These are phyloP conservation scores for Mormyrus hasselquistii DNA, from an alignment of 2,797 vertebrate species.

Conservation along the genomic window DNA sequence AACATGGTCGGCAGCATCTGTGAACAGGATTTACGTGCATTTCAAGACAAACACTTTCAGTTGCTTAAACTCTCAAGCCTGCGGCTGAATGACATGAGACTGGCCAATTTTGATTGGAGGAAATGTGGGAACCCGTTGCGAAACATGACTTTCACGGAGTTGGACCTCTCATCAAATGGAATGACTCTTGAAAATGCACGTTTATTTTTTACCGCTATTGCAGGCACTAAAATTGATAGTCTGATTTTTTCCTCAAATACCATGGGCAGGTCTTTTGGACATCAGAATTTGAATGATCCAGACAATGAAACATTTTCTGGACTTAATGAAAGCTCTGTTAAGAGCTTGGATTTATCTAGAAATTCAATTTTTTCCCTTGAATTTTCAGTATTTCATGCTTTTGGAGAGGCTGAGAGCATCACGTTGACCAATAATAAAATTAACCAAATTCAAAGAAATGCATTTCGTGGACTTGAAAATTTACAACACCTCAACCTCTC, in stretches of 20 bases:
- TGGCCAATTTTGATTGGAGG: conserved; percentile 43
- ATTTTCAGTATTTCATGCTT: conserved; percentile 44
- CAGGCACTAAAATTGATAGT: conserved; percentile 44
- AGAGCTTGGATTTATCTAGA: conserved; percentile 44
- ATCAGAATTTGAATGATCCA: conserved; percentile 54
- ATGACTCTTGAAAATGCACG: conserved; percentile 34
- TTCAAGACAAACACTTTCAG: conserved; percentile 66
- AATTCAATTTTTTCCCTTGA: conserved; percentile 57
- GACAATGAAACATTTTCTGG: conserved; percentile 49
- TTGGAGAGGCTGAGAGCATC: conserved; percentile 45
- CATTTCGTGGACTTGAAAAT: conserved; percentile 56
- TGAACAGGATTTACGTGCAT: conserved; percentile 65
- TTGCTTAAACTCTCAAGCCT: conserved; percentile 54
- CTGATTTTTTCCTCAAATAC: conserved; percentile 33
- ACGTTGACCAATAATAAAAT: conserved; percentile 56
- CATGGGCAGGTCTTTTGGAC: conserved; percentile 57
- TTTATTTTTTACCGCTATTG: conserved; percentile 44
- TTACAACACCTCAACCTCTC: conserved; percentile 57
- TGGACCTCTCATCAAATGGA: conserved; percentile 58
- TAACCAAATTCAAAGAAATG: conserved; percentile 47
- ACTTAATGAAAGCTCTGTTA: conserved; percentile 46
- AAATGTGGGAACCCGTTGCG: conserved; percentile 73
- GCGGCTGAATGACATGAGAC: conserved; percentile 13
- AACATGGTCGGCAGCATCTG: conserved; percentile 66
- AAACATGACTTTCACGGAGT: conserved; percentile 51